Evolutionary conservation across 53 echinoderm and acorn worm species (phyloP).

Genomic region (Apostichopus leukothele): DNA sequence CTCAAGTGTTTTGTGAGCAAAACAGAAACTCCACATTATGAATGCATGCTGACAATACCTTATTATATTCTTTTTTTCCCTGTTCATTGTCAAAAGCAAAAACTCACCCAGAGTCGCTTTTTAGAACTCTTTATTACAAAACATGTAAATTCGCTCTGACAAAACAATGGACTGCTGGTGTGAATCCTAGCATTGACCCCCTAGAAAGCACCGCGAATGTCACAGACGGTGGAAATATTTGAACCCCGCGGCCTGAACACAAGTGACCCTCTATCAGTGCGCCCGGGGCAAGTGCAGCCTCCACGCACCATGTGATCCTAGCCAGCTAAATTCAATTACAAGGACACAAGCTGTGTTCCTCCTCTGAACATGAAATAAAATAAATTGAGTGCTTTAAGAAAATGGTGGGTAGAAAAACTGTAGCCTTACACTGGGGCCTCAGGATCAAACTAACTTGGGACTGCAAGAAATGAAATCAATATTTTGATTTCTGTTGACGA

Average conservation of each 20-base stretch:
- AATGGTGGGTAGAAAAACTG: not conserved
- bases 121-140: not conserved
- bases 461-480: too few relatives aligned
- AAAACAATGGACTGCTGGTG: constrained; percentile 45
- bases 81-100: not conserved
- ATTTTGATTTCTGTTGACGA: too few relatives aligned
- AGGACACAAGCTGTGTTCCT: constrained; percentile 38
- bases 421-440: not conserved
- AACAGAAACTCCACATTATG: not conserved
- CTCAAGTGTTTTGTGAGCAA: not conserved
- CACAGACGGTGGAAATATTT: constrained; percentile 4
- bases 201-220: not conserved
- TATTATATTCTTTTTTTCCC: not conserved
- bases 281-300: constrained; percentile 19
- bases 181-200: constrained; percentile 33
- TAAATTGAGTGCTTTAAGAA: constrained; percentile 42
- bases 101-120: not conserved
- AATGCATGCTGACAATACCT: not conserved
- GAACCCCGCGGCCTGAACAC: not conserved
- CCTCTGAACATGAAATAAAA: constrained; percentile 33
- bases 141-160: constrained; percentile 37
- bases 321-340: constrained; percentile 37
- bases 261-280: constrained; percentile 18
- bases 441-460: not conserved
- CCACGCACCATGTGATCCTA: constrained; percentile 27